Evolutionary conservation across 2,888 invertebrate species (phyloP), one percentile per base, ranked within the genome.

Genomic region (Zhuqinia jingwanae): DNA sequence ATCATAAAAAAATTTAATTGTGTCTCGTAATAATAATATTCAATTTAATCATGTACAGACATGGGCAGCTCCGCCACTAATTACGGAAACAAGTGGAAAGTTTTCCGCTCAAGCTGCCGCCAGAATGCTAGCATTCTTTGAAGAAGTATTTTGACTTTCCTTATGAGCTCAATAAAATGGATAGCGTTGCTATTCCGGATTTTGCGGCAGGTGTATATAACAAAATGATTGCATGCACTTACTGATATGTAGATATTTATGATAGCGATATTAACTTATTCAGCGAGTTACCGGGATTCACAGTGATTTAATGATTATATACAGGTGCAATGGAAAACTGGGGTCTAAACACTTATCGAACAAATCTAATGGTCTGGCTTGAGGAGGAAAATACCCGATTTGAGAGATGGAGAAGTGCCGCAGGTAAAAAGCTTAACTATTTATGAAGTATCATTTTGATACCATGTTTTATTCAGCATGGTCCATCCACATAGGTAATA

Each of bases 51-150:
- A n/a, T n/a, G n/a, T n/a, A n/a, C n/a, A 89, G 88, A 87, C 88
- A 27, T 89, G 88, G 88, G 88, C 85, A 17, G 82, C 89, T 45
- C 88, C 89, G 0, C 84, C 87, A 50, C 58, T 87, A 22, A 78
- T 79, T 27, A 60, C 68, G 11, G 78, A 81, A 10, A 75, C 65
- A 25, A 80, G 81, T 30, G 87, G 68, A 15, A 47, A 73, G 11
- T 88, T 88, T 63, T 87, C 88, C 25, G 82, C 88, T 2, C 47
- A 73, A 17, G 85, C 73, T 25, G 87, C 85, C 10, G 84, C 79
- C 0, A 83, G 82, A 83, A 79, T 88, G 17, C 36, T 88, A 1
- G 60, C n/a, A 8, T 85, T 75, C 45, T 75, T 85, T 22, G 87
- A 82, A 50, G 50, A 45, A 15, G n/a, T 88, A 87, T 50, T 88